phyloP scores from a whole-genome alignment of 1,140 invertebrate species.

The Sesamia nonagrioides region DNA sequence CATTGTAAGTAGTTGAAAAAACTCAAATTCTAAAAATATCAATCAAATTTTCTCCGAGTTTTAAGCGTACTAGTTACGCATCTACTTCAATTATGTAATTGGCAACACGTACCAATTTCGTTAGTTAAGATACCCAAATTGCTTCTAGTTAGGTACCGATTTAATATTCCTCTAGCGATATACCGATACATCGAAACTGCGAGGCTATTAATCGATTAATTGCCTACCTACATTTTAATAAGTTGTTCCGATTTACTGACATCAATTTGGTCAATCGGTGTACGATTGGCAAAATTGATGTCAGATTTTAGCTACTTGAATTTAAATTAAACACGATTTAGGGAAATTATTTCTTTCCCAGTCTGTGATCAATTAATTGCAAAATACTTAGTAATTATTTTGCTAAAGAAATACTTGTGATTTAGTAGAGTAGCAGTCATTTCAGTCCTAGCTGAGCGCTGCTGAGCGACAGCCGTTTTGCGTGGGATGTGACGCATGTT shows the following conservation, averaged over 20 bases:
- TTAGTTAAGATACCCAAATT: constrained; percentile 27
- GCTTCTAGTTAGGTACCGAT: constrained; percentile 16
- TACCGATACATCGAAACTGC: constrained; percentile 22
- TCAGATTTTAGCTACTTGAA: neutral
- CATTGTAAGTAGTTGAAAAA: too few relatives aligned
- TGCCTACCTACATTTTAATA: constrained; percentile 24
- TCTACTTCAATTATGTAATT: constrained; percentile 1
- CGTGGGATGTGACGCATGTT: too few relatives aligned
- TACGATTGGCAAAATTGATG: too few relatives aligned
- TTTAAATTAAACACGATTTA: neutral
- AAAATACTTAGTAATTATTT: too few relatives aligned
- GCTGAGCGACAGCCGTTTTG: too few relatives aligned
- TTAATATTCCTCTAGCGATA: constrained; percentile 21
- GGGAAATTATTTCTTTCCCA: neutral
- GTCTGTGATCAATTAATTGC: too few relatives aligned
- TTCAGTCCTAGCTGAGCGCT: too few relatives aligned
- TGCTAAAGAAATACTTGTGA: too few relatives aligned
- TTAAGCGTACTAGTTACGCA: neutral
- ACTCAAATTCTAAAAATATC: neutral
- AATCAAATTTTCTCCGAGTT: neutral
- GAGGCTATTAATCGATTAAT: constrained; percentile 10
- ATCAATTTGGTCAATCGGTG: neutral
- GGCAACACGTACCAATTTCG: constrained; percentile 32
- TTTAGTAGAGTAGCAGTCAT: too few relatives aligned
- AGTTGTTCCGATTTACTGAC: constrained; percentile 9